Evolutionary conservation across 2,888 invertebrate species (phyloP), one percentile per base, ranked within the genome.

Genomic region (Euphydryas editha): DNA sequence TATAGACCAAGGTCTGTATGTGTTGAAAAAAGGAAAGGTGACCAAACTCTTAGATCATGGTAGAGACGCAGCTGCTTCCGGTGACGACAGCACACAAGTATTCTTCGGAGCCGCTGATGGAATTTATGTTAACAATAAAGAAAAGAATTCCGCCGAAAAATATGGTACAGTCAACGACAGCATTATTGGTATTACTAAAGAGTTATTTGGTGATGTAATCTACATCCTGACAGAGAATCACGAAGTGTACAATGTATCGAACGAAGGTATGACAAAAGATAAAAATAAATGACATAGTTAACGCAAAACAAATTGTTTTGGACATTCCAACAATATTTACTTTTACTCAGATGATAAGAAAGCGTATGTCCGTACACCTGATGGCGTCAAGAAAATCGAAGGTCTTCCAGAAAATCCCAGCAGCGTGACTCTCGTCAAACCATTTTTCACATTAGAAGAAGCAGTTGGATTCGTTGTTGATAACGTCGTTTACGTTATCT

Each of bases 211-310:
- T 4, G 85, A 85, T 51, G 18, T 65, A 0, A 74, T 90, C 2
- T 91, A 86, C 72, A 81, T 84, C n/a, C 56, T 91, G 1, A 87
- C 85, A 5, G 81, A 81, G 42, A 77, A 84, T 21, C 75, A 84
- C 20, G 73, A 80, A 49, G 57, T 90, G 0, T 89, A 79, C 72
- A 86, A 84, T 74, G 84, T 90, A 0, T 81, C 82, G 6, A 81
- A 86, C 7, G 75, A 79, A 2, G 90, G 88, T 2, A 82, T 75
- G 0, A 80, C 77, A 17, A 86, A 86, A 49, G 80, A 79, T 3
- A 5, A 77, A 80, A 66, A 24, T 90, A 0, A 76, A 79, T 0
- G 76, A 78, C 5, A 74, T 85, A 2, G 75, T 73, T 0, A 79
- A 84, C 7, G 88, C 86, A 0, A 76, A 81, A 54, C 78, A 86